Base-by-base conservation (phyloP, 2,888 invertebrate species). In the Xanthia icteritia region DNA sequence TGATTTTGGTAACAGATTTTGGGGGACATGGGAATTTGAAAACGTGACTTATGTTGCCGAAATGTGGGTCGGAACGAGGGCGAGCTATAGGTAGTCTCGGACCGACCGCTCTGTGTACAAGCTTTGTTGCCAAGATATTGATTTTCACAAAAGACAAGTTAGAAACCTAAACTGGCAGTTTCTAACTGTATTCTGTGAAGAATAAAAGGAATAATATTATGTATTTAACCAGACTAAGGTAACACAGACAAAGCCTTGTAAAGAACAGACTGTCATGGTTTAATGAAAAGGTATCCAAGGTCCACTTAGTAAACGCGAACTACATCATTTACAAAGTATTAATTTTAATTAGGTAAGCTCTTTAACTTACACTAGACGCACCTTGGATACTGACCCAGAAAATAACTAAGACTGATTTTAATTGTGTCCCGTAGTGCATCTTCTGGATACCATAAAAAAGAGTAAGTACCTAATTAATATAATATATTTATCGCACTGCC, bases 1-100 rank as follows among this genome's bases (percentile, higher is more conserved):
- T 76, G 78, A 86, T 86, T 78, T 83, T 73, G 72, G 67, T 80
- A 64, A 79, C 78, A 76, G 72, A 76, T 78, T 86, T 78, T 45
- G 73, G 76, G 31, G 69, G 73, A 58, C 61, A 83, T 71, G 66
- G 51, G 13, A 42, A 63, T 83, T 71, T 27, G 42, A 27, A 45
- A 31, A 65, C 23, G 45, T 69, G 23, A 27, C 65, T 66, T 70
- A n/a, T 51, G 70, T 58, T 60, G 20, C 2, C 23, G 36, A 70
- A 56, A 67, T 56, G 3, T 77, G 8, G 9, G 3, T 2, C 1
- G 4, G 36, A n/a, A 39, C 31, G 6, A 39, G n/a, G 20, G 13
- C 20, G 13, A 36, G 27, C 15, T 31, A 5, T 9, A 9, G 51
- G 8, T 51, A 31, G 0, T 23, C 13, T 9, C 31, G 0, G 0